Base-by-base conservation (phyloP, 2,113 vertebrate genomes). In the Platysteira castanea region DNA sequence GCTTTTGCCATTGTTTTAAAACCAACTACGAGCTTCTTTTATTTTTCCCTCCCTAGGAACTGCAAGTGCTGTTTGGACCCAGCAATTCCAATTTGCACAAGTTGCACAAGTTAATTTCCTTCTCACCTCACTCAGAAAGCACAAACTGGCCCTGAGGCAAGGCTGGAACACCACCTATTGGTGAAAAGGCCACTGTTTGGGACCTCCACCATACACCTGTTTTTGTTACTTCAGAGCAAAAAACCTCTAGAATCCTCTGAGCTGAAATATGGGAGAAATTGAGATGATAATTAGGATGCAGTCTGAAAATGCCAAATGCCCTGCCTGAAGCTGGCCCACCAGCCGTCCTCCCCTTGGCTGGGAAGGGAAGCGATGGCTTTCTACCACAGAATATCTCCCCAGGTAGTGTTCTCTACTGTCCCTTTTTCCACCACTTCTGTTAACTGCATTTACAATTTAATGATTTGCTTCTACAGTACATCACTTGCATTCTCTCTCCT, bases 261-360 rank as follows among this genome's bases (percentile, higher is more conserved):
- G 18, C 8, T 54, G 23, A 69, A 93, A 76, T 7, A 30, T 1
- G 7, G 7, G 20, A 75, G 49, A 71, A 83, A 81, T 16, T 1
- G 3, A 56, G 65, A 46, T 20, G 42, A 49, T 23, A n/a, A 60
- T 46, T n/a, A 44, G 7, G 44, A 80, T 9, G 23, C 18, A 81
- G 22, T 6, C 56, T 39, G 22, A 39, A 84, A 54, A 87, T 71
- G 46, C 21, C 42, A 82, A 47, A 87, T 71, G 26, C 16, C 30
- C 21, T 77, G 31, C 30, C 26, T 35, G 37, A 2, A 3, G 23
- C 8, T 71, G 61, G 17, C 19, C 21, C 16, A 21, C 12, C 14
- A 65, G 9, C 27, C 0, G 0, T 49, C 42, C 17, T 77, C 39
- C 11, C 46, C 11, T 59, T 44, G 24, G 13, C 8, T 2, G 1